Evolutionary conservation across 2,888 invertebrate species (phyloP), one percentile per base, ranked within the genome.

Genomic region (Eilema caniola): DNA sequence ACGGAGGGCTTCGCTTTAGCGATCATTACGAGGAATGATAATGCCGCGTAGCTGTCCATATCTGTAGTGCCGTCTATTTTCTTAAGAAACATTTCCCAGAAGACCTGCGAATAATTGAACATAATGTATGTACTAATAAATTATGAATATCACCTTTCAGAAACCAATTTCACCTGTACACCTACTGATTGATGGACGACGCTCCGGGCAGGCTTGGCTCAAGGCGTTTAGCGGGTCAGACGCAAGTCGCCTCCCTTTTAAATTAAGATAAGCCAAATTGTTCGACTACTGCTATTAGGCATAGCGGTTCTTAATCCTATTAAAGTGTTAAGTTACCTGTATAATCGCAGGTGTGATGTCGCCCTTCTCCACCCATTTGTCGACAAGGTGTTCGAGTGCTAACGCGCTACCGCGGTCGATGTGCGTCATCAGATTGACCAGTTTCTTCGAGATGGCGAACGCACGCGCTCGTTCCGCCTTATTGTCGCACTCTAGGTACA

Each of bases 61-160:
- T 96, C 96, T 0, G 97, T 96, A 0, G 97, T 97, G 4, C 97
- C 96, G 59, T 97, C 96, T 16, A 96, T 94, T 86, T 97, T 97
- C 83, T 97, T 96, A 0, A 98, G 96, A 87, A 98, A 98, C 84
- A 97, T 97, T 90, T 98, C 98, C 97, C 98, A 99, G 72, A 99
- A 94, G 16, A 98, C 96, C 96, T 98, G 94, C 31, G 33, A 67
- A 69, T 10, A 25, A 28, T 4, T 28, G 28, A 28, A 5, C 0
- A 41, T n/a, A n/a, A n/a, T n/a, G n/a, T n/a, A n/a, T n/a, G n/a
- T n/a, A n/a, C n/a, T n/a, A n/a, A n/a, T 41, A 37, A 37, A 12
- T 14, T 37, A 37, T 37, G 14, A 37, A 37, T 37, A 3, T 37
- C 37, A 37, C 3, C 37, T 37, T 2, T 37, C 14, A 11, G 14